Evolutionary conservation across 2,888 invertebrate species (phyloP).

Genomic region (Parasteatoda lunata): DNA sequence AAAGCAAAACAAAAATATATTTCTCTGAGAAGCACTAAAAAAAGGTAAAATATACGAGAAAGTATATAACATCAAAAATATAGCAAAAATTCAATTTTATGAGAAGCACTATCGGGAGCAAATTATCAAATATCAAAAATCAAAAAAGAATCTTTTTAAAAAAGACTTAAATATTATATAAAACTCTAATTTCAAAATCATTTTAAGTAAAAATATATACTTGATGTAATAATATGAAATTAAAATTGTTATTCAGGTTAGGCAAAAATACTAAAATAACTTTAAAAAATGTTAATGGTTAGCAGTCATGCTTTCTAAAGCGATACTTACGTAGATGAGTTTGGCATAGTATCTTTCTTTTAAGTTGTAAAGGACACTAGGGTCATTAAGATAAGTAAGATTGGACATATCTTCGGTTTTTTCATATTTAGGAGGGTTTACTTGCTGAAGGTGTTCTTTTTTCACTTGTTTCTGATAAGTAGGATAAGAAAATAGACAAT

Average conservation of each 20-base stretch:
- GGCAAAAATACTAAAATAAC: slow-evolving; percentile 2
- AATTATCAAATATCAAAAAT: too few species aligned
- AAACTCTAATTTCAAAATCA: too few species aligned
- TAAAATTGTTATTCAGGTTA: background rate
- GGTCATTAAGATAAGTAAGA: slow-evolving; percentile 99
- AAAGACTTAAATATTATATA: too few species aligned
- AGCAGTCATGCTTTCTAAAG: slow-evolving; percentile 24
- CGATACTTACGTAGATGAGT: slow-evolving; percentile 95
- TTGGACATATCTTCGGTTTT: slow-evolving; percentile 99
- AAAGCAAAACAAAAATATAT: too few species aligned
- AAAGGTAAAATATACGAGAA: too few species aligned
- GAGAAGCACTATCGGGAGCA: too few species aligned
- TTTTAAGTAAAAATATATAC: too few species aligned
- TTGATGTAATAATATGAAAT: too few species aligned
- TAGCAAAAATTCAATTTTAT: too few species aligned
- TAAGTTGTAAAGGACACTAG: slow-evolving; percentile 98
- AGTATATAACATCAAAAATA: too few species aligned
- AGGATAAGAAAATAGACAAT: slow-evolving; percentile 6
- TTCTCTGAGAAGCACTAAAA: too few species aligned
- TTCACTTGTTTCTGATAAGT: slow-evolving; percentile 76
- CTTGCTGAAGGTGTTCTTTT: slow-evolving; percentile 95
- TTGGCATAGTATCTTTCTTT: slow-evolving; percentile 97
- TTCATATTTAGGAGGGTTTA: slow-evolving; percentile 99
- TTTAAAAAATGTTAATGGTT: slow-evolving; percentile 23
- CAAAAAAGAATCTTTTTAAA: too few species aligned